Evolutionary conservation across 2,888 invertebrate species (phyloP), one percentile per base, ranked within the genome.

Genomic region (Siphlonurus alternatus): DNA sequence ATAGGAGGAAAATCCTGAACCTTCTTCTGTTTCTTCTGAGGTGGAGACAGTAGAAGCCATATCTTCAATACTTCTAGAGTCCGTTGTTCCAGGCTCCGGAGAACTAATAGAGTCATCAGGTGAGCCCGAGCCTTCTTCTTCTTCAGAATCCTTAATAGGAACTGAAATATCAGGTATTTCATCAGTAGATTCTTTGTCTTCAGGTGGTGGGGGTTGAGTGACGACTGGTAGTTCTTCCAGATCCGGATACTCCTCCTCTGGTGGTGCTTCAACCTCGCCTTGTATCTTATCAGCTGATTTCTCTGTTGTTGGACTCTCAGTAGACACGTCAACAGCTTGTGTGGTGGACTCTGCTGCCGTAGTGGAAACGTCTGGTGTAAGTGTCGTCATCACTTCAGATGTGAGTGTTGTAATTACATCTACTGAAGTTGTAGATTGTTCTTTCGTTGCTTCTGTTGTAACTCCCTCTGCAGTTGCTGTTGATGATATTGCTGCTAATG

Each of bases 391-490:
- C 7, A 54, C 19, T 60, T 22, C 62, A 20, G 66, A 64, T 7
- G 54, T 64, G 20, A 56, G 54, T 2, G 63, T 64, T 10, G 63
- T 66, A 38, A 24, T 61, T 61, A 63, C 59, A 25, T 63, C 64
- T 1, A 68, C 70, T 19, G 70, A 68, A 64, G 54, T 65, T 23
- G 64, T 53, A 15, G 18, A 23, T 23, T 24, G 22, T 23, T 25
- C 62, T 20, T 62, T 62, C 22, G 60, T 23, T 15, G 69, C 66
- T 25, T 68, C 70, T 1, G 67, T 66, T n/a, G 69, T 65, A 23
- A 63, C 66, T 23, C 65, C 67, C 20, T 61, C 66, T 38, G 64
- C 60, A 3, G 25, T 18, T 18, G 62, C 5, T 2, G 63, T 56
- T n/a, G 63, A 63, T 23, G 68, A 65, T 20, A 66, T 25, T 25